Conservation (phyloP, 2,888 invertebrate species). For the Laspeyria flexula region DNA sequence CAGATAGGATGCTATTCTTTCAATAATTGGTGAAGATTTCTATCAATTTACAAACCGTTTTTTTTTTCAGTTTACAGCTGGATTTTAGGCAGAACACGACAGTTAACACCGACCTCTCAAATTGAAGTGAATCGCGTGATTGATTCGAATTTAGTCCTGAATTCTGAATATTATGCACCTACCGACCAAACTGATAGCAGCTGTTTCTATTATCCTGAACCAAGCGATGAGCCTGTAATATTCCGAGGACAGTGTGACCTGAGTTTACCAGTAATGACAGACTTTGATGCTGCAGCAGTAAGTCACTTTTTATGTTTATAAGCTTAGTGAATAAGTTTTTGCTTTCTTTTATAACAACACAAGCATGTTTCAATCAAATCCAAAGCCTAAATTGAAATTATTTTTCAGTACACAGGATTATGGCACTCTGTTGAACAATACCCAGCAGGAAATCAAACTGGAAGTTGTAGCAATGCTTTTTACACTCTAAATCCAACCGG, state of each 20-base stretch:
- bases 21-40: too few species aligned
- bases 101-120: slow-evolving; percentile 42
- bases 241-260: slow-evolving; percentile 61
- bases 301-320: slow-evolving; percentile 35
- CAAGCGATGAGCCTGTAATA: slow-evolving; percentile 45
- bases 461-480: slow-evolving; percentile 64
- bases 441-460: slow-evolving; percentile 60
- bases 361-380: too few species aligned
- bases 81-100: slow-evolving; percentile 66
- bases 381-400: too few species aligned
- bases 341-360: too few species aligned
- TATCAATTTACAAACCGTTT: neutral
- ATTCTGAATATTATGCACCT: slow-evolving; percentile 49
- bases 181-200: slow-evolving; percentile 52
- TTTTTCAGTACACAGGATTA: slow-evolving; percentile 62
- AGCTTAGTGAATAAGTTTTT: too few species aligned
- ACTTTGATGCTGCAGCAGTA: slow-evolving; percentile 57
- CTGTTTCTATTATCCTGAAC: slow-evolving; percentile 63
- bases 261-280: slow-evolving; percentile 48
- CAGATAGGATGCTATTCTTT: too few species aligned
- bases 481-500: slow-evolving; percentile 58
- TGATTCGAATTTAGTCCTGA: slow-evolving; percentile 51
- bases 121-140: slow-evolving; percentile 53
- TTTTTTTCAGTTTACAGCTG: slow-evolving; percentile 70
- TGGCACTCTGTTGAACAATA: slow-evolving; percentile 73